These are phyloP conservation scores for Gracilinanus agilis DNA, from an alignment of 2,113 vertebrate genomes.

Conservation along the genomic window DNA sequence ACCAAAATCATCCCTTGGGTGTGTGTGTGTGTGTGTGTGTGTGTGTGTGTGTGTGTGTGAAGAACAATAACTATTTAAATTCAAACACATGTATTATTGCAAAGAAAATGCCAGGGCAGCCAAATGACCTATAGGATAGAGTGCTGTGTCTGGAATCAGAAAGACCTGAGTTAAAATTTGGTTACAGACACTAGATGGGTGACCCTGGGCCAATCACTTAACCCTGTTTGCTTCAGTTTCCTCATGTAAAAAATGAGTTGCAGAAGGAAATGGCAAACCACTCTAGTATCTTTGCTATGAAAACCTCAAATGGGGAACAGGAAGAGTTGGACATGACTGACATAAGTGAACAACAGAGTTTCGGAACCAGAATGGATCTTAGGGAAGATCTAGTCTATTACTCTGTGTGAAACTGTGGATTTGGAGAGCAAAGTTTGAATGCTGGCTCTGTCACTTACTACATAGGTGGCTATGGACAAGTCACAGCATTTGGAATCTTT, in stretches of 20 bases:
- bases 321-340: too few species aligned
- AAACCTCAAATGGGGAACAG: too few species aligned
- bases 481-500: neutral
- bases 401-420: neutral
- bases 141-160: too few species aligned
- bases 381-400: neutral
- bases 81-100: neutral
- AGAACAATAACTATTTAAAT: neutral
- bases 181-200: too few species aligned
- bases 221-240: too few species aligned
- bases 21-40: neutral
- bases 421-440: neutral
- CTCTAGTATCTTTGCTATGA: too few species aligned
- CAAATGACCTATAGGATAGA: too few species aligned
- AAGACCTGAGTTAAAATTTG: too few species aligned
- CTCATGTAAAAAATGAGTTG: too few species aligned
- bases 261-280: too few species aligned
- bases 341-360: neutral
- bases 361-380: neutral
- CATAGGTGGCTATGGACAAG: neutral
- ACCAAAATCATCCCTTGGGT: neutral
- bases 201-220: too few species aligned
- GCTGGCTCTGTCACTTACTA: neutral
- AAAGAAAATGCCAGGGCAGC: neutral
- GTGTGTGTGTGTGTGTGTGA: neutral